phyloP scores from a whole-genome alignment of 1,140 invertebrate species.

The Philopotamus ludificatus region DNA sequence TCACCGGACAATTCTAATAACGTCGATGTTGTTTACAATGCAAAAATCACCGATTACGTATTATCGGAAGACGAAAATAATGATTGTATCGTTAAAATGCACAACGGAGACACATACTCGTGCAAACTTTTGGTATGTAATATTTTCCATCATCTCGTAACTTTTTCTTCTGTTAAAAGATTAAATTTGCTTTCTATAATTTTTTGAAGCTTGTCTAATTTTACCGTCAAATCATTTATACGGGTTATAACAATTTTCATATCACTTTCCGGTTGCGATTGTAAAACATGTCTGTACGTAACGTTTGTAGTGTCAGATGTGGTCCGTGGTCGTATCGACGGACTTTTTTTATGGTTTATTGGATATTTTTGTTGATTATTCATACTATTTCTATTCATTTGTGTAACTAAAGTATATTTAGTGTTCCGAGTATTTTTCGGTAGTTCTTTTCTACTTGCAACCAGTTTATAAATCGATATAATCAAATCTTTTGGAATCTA shows the following conservation, averaged over 20 bases:
- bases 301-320: conserved; percentile 28
- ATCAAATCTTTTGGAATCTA: conserved; percentile 72
- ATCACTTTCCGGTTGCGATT: background rate
- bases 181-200: conserved; percentile 46
- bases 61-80: conserved; percentile 48
- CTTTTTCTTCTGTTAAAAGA: background rate
- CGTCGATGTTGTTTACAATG: conserved; percentile 54
- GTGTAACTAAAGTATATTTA: conserved; percentile 11
- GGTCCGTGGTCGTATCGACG: conserved; percentile 13
- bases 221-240: conserved; percentile 48
- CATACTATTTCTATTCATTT: too few relatives aligned
- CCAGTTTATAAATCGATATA: conserved; percentile 68
- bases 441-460: conserved; percentile 64
- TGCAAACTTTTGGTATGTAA: conserved; percentile 63
- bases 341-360: background rate
- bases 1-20: conserved; percentile 37
- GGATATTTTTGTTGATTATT: too few relatives aligned
- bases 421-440: background rate
- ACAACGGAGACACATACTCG: conserved; percentile 58
- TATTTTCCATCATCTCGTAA: background rate
- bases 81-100: conserved; percentile 52
- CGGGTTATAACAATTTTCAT: conserved; percentile 48
- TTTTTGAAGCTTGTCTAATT: conserved; percentile 49
- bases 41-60: conserved; percentile 56
- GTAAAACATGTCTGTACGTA: background rate